Base-by-base conservation (phyloP, 2,888 invertebrate species). In the Urechis unicinctus region DNA sequence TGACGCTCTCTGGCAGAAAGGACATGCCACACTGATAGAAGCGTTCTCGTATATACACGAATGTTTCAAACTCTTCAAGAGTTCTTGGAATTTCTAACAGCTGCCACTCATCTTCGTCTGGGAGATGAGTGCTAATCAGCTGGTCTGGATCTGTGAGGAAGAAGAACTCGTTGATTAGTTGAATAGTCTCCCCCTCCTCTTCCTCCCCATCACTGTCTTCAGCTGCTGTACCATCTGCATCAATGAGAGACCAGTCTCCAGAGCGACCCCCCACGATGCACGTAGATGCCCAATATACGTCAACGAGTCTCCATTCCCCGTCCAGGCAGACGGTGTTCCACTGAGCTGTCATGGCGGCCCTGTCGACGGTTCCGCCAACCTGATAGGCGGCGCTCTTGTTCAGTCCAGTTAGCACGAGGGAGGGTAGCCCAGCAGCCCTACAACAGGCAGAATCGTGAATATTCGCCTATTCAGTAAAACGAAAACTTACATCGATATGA, bases 341-440 rank as follows among this genome's bases (percentile, higher is more conserved):
- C 63, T 75, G 75, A 6, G 74, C 74, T 0, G 68, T 69, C 72
- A 73, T 68, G n/a, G 56, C 58, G 52, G 66, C 65, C 28, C 68
- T 60, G 61, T 74, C 68, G 25, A 68, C 62, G 4, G 31, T 30
- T 25, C 61, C 64, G 17, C 74, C 75, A 13, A 73, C 66, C 57
- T 72, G 68, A 57, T 74, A 75, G 28, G 73, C 73, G 29, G 74
- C 72, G 56, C 73, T 74, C 59, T 75, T 75, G 66, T 72, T 74
- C 65, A 73, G 67, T 6, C 75, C 75, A 50, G 69, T 70, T 22
- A 75, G 62, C 24, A 75, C 69, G 26, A 68, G 65, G 55, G 73
- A 74, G 0, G 70, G 70, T 17, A 75, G 60, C 3, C 68, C 68
- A 0, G 72, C 73, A 63, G 71, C 66, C 59, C 75, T 75, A 63